These are phyloP conservation scores for Drosophila mercatorum DNA, from an alignment of 2,888 invertebrate genomes.

Conservation along the genomic window DNA sequence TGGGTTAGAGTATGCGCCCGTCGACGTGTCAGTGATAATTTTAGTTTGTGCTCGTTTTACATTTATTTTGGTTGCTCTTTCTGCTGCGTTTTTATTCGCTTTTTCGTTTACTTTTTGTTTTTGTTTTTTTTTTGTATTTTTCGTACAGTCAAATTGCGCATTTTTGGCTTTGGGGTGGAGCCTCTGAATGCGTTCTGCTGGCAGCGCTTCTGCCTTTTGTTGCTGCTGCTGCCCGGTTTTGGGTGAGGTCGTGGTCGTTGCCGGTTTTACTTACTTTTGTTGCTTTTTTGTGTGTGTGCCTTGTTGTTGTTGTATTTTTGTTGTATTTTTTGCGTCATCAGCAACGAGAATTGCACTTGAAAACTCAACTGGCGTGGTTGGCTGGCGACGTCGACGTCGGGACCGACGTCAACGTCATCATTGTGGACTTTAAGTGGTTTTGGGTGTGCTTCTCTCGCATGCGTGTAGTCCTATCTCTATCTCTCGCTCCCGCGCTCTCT, in stretches of 20 bases:
- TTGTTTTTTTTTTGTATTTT: conserved; percentile 31
- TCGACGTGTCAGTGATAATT: conserved; percentile 50
- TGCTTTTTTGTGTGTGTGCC: background rate
- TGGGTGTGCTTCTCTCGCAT: conserved; percentile 73
- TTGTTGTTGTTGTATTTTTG: background rate
- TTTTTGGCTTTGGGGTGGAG: conserved; percentile 80
- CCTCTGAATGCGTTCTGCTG: conserved; percentile 64
- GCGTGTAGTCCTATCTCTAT: conserved; percentile 34
- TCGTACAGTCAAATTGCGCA: conserved; percentile 78
- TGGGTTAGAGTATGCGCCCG: conserved; percentile 39
- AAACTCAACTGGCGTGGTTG: conserved; percentile 78
- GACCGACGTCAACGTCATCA: conserved; percentile 77
- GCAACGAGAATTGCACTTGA: conserved; percentile 72
- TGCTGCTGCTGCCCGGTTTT: conserved; percentile 59
- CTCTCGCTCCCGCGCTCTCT: background rate
- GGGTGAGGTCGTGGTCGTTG: conserved; percentile 77
- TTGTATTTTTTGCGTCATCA: conserved; percentile 69
- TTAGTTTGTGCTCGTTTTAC: conserved; percentile 38
- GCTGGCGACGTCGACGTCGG: conserved; percentile 35
- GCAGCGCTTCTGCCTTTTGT: conserved; percentile 62
- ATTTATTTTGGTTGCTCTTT: conserved; percentile 74
- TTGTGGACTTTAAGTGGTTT: conserved; percentile 78
- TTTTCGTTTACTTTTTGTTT: conserved; percentile 52
- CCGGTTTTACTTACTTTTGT: conserved; percentile 64
- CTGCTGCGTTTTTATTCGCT: conserved; percentile 67